phyloP scores from a whole-genome alignment of 2,797 vertebrate species.

The Loriculus beryllinus region DNA sequence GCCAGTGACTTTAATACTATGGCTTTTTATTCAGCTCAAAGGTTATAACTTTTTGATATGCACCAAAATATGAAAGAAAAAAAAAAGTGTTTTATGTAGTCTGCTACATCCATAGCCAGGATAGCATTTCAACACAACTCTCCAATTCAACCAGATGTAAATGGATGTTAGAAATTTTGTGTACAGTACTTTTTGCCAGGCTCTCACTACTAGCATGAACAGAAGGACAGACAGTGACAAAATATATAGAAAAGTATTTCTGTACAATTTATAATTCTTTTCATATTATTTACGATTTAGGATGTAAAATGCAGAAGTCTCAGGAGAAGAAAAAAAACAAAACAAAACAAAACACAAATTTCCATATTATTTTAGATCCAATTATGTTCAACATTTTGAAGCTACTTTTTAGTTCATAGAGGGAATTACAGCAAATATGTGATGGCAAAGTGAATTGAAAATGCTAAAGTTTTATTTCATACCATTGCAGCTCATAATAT shows the following conservation, averaged over 20 bases:
- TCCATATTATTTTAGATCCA: not conserved
- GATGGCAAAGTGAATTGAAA: not conserved
- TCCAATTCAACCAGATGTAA: not conserved
- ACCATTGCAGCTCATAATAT: not conserved
- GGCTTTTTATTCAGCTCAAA: not conserved
- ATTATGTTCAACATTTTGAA: not conserved
- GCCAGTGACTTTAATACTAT: rapidly evolving
- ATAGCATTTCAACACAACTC: not conserved
- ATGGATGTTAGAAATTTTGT: not conserved
- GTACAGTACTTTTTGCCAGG: not conserved
- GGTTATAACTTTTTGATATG: not conserved
- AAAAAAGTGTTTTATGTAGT: not conserved
- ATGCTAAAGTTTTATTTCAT: not conserved
- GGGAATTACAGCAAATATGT: not conserved
- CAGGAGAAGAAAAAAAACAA: not conserved
- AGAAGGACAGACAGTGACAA: not conserved
- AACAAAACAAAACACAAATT: not conserved
- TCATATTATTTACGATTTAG: not conserved
- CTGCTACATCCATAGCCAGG: not conserved
- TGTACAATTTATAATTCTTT: not conserved
- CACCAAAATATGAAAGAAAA: not conserved
- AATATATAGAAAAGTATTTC: not conserved
- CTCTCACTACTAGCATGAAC: not conserved
- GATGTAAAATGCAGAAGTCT: not conserved
- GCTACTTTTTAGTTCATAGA: not conserved